Conservation (phyloP, 1,140 invertebrate genomes). For the Temnothorax nylanderi region DNA sequence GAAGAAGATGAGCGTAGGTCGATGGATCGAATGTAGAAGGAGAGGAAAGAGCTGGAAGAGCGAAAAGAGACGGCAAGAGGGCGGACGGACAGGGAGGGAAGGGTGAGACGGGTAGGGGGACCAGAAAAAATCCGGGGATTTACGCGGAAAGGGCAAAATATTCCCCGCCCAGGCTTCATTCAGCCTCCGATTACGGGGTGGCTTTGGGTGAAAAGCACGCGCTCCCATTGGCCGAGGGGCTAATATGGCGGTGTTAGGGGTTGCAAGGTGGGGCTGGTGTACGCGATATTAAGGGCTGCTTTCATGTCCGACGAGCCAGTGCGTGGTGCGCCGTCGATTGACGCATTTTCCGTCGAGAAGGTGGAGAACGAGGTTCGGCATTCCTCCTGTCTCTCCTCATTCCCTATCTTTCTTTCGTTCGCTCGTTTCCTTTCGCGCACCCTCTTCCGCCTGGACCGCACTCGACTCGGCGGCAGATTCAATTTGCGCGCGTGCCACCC, state of each 20-base stretch:
- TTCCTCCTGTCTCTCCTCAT: not conserved
- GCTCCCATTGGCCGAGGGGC: slow-evolving; percentile 82
- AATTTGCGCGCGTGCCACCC: slow-evolving; percentile 54
- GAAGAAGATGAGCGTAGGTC: slow-evolving; percentile 29
- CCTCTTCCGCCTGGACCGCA: slow-evolving; percentile 21
- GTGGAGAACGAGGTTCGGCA: slow-evolving; percentile 44
- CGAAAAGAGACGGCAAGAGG: slow-evolving; percentile 51
- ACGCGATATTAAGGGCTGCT: slow-evolving; percentile 84
- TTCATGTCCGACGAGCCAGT: slow-evolving; percentile 81
- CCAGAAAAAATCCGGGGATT: slow-evolving; percentile 78
- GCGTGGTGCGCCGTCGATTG: slow-evolving; percentile 82
- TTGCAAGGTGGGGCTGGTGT: slow-evolving; percentile 78
- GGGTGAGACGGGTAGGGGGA: slow-evolving; percentile 60
- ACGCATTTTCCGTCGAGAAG: slow-evolving; percentile 76
- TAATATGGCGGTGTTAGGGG: slow-evolving; percentile 85
- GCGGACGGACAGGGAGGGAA: not conserved
- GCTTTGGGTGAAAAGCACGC: slow-evolving; percentile 81
- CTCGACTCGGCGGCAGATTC: slow-evolving; percentile 65
- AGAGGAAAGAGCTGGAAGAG: slow-evolving; percentile 27
- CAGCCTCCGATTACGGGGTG: slow-evolving; percentile 81
- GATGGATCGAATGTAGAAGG: slow-evolving; percentile 51
- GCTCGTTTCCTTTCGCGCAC: not conserved
- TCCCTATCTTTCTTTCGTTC: not conserved
- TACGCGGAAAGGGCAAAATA: slow-evolving; percentile 82
- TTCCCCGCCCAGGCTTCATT: slow-evolving; percentile 85